phyloP scores from a whole-genome alignment of 2,113 vertebrate genomes.

The Psammodynastes pulverulentus region DNA sequence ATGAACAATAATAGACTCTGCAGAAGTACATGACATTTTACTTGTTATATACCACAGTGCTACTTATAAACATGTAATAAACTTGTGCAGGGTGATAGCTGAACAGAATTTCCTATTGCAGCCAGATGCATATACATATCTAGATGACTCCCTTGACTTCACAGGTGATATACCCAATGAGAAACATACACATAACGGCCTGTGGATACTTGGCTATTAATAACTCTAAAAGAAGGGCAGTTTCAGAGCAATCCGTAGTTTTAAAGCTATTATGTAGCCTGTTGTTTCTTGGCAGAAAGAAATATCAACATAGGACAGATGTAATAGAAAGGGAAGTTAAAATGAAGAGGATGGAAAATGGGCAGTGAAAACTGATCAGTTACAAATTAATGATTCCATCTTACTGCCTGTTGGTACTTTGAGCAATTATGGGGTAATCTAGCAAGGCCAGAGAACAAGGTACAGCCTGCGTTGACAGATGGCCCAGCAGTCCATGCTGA shows the following conservation, averaged over 20 bases:
- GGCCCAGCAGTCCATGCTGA: not conserved
- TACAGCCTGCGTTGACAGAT: constrained; percentile 23
- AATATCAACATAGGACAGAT: not conserved
- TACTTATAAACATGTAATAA: not conserved
- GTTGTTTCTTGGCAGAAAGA: not conserved
- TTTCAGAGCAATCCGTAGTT: not conserved
- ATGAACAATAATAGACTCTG: not conserved
- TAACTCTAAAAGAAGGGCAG: not conserved
- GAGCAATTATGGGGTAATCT: not conserved
- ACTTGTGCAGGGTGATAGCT: not conserved
- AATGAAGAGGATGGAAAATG: not conserved
- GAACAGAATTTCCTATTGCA: not conserved
- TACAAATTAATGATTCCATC: not conserved
- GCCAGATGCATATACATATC: not conserved
- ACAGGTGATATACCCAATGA: not conserved
- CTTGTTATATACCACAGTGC: not conserved
- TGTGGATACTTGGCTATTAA: not conserved
- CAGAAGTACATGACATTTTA: not conserved
- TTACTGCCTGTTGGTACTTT: constrained; percentile 2
- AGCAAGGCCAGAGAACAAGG: not conserved
- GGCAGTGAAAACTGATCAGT: not conserved
- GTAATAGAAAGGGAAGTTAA: not conserved
- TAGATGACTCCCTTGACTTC: not conserved
- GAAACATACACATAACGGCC: not conserved
- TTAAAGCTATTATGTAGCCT: not conserved